Base-by-base conservation (phyloP, 2,797 vertebrate genomes). In the Halcyon leucocephala region DNA sequence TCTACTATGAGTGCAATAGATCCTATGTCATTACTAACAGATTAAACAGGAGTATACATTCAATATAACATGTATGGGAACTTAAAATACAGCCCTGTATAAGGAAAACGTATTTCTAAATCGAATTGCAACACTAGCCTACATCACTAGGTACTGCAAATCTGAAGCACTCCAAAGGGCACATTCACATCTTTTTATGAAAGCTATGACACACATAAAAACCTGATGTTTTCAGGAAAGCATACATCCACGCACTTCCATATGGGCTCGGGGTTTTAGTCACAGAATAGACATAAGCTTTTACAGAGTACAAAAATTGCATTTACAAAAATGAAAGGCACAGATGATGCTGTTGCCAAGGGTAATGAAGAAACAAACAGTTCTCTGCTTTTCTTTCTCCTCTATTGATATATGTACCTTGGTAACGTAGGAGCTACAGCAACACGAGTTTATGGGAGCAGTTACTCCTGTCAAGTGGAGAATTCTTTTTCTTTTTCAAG, bases 291-390 rank as follows among this genome's bases (percentile, higher is more conserved):
- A 65, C 26, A 33, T 5, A 69, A 51, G 62, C 31, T 86, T 93
- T 89, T 51, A 55, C 0, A 1, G n/a, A 74, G 71, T 60, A 61
- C 0, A 1, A 84, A 86, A 93, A 90, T 72, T 1, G 28, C 66
- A 64, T 72, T 89, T 89, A 79, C 35, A 84, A 77, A 93, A 91
- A 87, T 4, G 3, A 93, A 93, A 95, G 35, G 49, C 80, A 70
- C 19, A 82, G 82, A 86, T 67, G 33, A 89, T 54, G 66, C 64
- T 26, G 29, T 77, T 92, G 55, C 66, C 60, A 88, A 67, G 52
- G 55, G 73, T 55, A 82, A 81, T 35, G 49, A 90, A 86, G 64
- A 91, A 96, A 95, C 61, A 95, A 95, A 80, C 20, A 93, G 33
- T 22, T 17, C 14, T 80, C 51, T 55, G 42, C n/a, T 76, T 91